Percentiles rank a stretch among this genome's conserved stretches.
Conservation (phyloP, 2,797 vertebrate genomes). For the Acipenser transmontanus region DNA sequence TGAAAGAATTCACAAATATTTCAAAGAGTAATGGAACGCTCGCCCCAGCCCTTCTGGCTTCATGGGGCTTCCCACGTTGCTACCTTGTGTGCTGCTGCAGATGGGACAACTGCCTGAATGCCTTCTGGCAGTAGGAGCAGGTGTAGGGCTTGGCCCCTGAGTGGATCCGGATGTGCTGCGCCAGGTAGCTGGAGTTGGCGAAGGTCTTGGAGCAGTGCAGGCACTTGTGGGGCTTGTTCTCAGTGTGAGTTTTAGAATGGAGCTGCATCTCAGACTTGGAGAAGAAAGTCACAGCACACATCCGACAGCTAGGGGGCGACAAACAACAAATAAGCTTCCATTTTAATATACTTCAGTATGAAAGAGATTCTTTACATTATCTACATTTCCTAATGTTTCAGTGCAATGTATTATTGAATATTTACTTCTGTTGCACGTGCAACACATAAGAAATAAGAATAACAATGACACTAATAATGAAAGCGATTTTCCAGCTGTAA, state of each 20-base stretch:
- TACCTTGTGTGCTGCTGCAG: slow-evolving; percentile 98
- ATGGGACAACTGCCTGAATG: slow-evolving; percentile 94
- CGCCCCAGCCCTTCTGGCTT: not conserved
- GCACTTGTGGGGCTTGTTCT: slow-evolving; percentile 96
- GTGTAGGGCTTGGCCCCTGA: slow-evolving; percentile 93
- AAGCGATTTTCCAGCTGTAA: no score
- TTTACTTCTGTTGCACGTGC: no score
- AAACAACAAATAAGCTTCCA: no score
- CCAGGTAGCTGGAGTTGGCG: slow-evolving; percentile 91
- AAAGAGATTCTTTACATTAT: no score
- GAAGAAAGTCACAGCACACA: slow-evolving; percentile 93
- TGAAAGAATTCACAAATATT: no score
- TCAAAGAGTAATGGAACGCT: no score
- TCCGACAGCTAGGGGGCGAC: slow-evolving; percentile 75
- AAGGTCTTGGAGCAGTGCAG: slow-evolving; percentile 96
- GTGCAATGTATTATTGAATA: no score
- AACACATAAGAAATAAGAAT: no score
- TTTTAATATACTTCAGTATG: no score
- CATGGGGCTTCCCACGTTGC: slow-evolving; percentile 23
- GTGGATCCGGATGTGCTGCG: slow-evolving; percentile 96
- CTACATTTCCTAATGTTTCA: no score
- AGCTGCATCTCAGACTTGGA: slow-evolving; percentile 99
- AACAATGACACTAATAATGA: no score
- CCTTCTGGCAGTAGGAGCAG: slow-evolving; percentile 97
- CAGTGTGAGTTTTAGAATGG: slow-evolving; percentile 96